Conservation (phyloP, 1,140 invertebrate species). For the Atta colombica region DNA sequence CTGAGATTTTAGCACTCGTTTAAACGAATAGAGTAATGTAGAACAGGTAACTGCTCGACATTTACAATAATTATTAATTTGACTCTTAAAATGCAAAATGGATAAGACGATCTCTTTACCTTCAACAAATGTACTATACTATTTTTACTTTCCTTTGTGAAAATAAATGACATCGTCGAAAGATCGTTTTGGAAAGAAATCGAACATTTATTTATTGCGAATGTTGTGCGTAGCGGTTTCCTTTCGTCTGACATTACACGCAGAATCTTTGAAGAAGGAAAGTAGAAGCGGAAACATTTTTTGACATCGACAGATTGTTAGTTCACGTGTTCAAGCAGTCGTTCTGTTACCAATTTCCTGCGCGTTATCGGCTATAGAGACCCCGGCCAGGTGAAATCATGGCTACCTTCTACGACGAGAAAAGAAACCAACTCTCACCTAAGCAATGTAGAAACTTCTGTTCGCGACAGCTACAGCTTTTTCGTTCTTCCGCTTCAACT, state of each 20-base stretch:
- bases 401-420: slow-evolving; percentile 39
- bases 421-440: slow-evolving; percentile 66
- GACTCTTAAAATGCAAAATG: neutral
- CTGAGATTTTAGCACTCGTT: slow-evolving; percentile 71
- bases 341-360: slow-evolving; percentile 73
- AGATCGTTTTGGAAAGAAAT: neutral
- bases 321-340: slow-evolving; percentile 66
- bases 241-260: neutral
- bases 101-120: neutral
- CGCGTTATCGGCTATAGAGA: slow-evolving; percentile 65
- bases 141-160: neutral
- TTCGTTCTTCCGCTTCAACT: slow-evolving; percentile 63
- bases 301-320: slow-evolving; percentile 62
- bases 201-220: slow-evolving; percentile 17
- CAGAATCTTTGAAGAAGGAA: slow-evolving; percentile 3
- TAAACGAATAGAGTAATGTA: slow-evolving; percentile 8
- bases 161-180: neutral
- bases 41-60: neutral
- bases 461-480: slow-evolving; percentile 71
- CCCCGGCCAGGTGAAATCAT: slow-evolving; percentile 68
- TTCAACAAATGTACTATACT: neutral
- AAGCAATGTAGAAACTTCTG: slow-evolving; percentile 65
- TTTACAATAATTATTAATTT: neutral
- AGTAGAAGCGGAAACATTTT: slow-evolving; percentile 49
- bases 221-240: neutral